Percentiles rank a stretch among this genome's conserved stretches.
phyloP scores from a whole-genome alignment of 2,888 invertebrate genomes.

The Adineta ricciae region DNA sequence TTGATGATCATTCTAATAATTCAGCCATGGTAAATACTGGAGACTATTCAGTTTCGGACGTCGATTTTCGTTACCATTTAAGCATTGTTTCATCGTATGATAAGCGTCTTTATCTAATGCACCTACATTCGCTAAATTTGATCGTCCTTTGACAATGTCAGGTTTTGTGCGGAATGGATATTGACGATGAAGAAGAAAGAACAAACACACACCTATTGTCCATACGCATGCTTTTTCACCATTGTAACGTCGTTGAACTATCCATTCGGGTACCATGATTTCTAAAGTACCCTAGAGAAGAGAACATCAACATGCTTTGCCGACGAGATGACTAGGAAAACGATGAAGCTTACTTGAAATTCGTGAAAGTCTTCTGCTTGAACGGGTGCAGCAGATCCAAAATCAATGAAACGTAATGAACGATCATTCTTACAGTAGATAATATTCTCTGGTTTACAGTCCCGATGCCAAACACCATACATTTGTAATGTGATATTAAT shows the following conservation, averaged over 20 bases:
- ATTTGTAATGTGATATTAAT: constrained; percentile 17
- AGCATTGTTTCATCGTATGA: neutral
- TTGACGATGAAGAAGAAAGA: neutral
- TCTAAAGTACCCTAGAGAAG: constrained; percentile 7
- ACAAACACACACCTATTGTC: neutral
- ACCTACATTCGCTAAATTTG: neutral
- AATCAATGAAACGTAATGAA: constrained; percentile 20
- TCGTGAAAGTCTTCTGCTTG: constrained; percentile 6
- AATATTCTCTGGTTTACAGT: constrained; percentile 22
- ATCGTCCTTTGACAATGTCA: constrained; percentile 8
- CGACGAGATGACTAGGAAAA: too few relatives aligned
- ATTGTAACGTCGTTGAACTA: constrained; percentile 7
- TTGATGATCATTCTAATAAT: neutral
- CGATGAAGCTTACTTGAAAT: neutral
- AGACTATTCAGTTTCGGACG: neutral
- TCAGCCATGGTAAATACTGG: constrained; percentile 1
- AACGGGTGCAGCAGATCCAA: neutral
- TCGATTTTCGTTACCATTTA: neutral
- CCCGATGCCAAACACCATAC: constrained; percentile 19
- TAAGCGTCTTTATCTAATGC: neutral
- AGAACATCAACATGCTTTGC: neutral
- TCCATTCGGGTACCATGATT: constrained; percentile 20
- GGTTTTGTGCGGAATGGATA: constrained; percentile 8
- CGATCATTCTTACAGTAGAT: constrained; percentile 9
- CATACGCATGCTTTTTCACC: constrained; percentile 21